These are phyloP conservation scores for Tenodera sinensis DNA, from an alignment of 2,888 invertebrate species.

Conservation along the genomic window DNA sequence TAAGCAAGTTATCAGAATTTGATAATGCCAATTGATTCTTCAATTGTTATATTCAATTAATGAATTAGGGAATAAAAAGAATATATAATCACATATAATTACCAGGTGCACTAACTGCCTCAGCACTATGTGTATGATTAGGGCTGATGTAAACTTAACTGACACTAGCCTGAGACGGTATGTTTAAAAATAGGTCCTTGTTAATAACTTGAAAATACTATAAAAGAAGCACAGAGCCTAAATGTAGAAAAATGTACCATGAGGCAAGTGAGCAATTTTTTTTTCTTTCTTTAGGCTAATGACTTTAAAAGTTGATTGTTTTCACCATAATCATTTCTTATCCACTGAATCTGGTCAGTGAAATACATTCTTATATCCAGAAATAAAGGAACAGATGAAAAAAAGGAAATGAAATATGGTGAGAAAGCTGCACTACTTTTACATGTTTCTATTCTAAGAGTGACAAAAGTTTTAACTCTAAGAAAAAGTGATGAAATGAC, in stretches of 20 bases:
- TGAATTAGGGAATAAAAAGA: no score
- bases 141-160: no score
- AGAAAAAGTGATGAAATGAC: background rate
- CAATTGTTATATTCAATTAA: no score
- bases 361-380: background rate
- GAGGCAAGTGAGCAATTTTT: background rate
- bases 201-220: background rate
- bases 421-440: background rate
- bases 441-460: background rate
- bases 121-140: no score
- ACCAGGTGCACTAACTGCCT: no score
- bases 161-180: no score
- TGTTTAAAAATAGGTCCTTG: no score
- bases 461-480: background rate
- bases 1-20: no score
- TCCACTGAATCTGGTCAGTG: background rate
- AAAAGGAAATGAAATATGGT: background rate
- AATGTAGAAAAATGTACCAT: background rate
- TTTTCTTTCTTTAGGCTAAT: background rate
- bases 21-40: no score
- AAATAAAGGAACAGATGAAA: background rate
- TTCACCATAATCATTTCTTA: background rate
- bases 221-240: background rate
- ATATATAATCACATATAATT: no score
- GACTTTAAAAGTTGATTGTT: background rate